Percentiles rank a stretch among this genome's conserved stretches.
Conservation (phyloP, 64 coral and sea anemone species). For the Pachyseris speciosa region DNA sequence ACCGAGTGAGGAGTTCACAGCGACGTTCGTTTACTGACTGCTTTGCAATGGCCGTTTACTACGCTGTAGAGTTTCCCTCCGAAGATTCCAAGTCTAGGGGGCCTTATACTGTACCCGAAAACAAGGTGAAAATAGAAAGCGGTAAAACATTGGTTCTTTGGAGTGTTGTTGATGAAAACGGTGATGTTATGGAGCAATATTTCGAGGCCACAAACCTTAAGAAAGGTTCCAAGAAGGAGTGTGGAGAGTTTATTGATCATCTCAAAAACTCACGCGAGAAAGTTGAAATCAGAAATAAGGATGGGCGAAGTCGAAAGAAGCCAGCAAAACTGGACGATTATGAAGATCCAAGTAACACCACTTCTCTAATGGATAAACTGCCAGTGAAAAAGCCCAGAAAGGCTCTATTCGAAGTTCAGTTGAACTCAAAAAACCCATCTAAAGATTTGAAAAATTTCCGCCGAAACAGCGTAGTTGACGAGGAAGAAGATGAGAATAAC, state of each 20-base stretch:
- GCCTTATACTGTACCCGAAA: conserved; percentile 17
- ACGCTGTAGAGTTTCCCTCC: conserved; percentile 20
- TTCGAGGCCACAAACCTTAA: conserved; percentile 29
- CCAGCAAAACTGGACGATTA: neutral
- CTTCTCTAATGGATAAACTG: neutral
- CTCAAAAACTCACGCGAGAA: conserved; percentile 21
- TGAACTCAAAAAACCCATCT: too few species aligned
- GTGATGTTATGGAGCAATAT: conserved; percentile 13
- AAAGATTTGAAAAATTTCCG: neutral
- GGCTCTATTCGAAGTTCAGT: neutral
- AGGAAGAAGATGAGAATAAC: neutral
- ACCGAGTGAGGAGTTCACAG: neutral
- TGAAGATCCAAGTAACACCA: neutral
- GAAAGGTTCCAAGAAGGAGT: conserved; percentile 31
- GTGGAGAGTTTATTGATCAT: conserved; percentile 6
- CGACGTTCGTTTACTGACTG: neutral
- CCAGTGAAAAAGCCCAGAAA: neutral
- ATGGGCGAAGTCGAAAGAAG: neutral
- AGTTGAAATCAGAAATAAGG: conserved; percentile 14
- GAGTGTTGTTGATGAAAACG: conserved; percentile 34
- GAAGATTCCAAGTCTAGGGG: conserved; percentile 29
- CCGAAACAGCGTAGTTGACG: neutral
- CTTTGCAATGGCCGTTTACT: conserved; percentile 4
- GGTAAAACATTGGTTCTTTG: neutral
- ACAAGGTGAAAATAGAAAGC: conserved; percentile 11